These are phyloP conservation scores for Calyptomena viridis DNA, from an alignment of 2,113 vertebrate species.

Conservation along the genomic window DNA sequence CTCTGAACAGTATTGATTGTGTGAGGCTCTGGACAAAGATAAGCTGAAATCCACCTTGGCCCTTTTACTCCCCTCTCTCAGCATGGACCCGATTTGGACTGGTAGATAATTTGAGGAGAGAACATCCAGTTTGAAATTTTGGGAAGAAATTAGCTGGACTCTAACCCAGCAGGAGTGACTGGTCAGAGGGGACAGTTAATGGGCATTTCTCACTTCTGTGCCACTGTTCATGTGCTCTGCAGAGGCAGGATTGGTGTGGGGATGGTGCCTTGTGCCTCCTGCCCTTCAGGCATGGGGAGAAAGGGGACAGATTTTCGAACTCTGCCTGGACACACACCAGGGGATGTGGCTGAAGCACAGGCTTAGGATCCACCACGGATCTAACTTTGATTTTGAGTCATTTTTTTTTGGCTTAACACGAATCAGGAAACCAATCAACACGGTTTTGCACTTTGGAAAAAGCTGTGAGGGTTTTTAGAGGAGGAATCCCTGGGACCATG, in stretches of 20 bases:
- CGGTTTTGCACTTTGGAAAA: background rate
- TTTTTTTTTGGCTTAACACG: background rate
- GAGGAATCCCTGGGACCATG: background rate
- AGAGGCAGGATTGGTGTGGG: background rate
- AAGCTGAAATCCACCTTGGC: background rate
- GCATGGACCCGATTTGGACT: background rate
- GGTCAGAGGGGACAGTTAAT: background rate
- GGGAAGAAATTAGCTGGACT: background rate
- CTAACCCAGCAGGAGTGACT: background rate
- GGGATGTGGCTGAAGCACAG: background rate
- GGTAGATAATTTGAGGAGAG: background rate
- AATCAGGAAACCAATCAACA: background rate
- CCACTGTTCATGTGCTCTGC: background rate
- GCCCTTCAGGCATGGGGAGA: background rate
- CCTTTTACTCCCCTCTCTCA: background rate
- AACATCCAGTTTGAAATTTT: background rate
- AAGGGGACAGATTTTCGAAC: background rate
- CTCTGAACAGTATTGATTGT: background rate
- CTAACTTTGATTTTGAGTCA: background rate
- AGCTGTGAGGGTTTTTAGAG: background rate
- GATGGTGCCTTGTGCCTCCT: background rate
- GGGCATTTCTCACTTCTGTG: background rate
- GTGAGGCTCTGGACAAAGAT: background rate
- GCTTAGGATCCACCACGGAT: accelerated
- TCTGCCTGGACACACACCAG: background rate